Conservation (phyloP, 2,888 invertebrate species). For the Acleris holmiana region DNA sequence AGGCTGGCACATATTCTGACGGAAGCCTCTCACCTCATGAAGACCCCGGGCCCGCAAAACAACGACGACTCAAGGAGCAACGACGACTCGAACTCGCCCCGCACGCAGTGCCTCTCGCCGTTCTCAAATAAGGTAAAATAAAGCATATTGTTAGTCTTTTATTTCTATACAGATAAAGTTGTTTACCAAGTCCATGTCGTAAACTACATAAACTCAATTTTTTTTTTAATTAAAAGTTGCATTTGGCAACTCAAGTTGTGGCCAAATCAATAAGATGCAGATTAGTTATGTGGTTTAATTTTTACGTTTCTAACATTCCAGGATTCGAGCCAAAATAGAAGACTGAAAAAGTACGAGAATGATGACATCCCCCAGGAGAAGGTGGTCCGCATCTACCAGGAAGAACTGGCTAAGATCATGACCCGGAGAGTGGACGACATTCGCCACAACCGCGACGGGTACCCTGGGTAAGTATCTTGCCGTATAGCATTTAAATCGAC, state of each 20-base stretch:
- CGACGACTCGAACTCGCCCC: slow-evolving; percentile 91
- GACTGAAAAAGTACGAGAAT: slow-evolving; percentile 94
- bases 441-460: slow-evolving; percentile 90
- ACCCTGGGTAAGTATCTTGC: slow-evolving; percentile 88
- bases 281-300: neutral
- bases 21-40: slow-evolving; percentile 96
- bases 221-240: no score
- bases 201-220: no score
- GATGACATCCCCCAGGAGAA: slow-evolving; percentile 98
- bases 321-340: slow-evolving; percentile 88
- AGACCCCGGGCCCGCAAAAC: slow-evolving; percentile 81
- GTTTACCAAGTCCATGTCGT: no score
- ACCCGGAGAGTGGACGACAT: slow-evolving; percentile 90
- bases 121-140: slow-evolving; percentile 87
- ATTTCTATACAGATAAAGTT: no score
- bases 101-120: slow-evolving; percentile 92
- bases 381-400: slow-evolving; percentile 96
- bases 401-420: slow-evolving; percentile 97
- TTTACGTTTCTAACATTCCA: slow-evolving; percentile 48
- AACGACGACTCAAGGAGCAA: slow-evolving; percentile 88
- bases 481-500: neutral
- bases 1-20: slow-evolving; percentile 96
- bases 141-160: no score
- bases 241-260: no score
- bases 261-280: no score